Base-by-base conservation (phyloP, 2,888 invertebrate species). In the Drosophila subsilvestris region DNA sequence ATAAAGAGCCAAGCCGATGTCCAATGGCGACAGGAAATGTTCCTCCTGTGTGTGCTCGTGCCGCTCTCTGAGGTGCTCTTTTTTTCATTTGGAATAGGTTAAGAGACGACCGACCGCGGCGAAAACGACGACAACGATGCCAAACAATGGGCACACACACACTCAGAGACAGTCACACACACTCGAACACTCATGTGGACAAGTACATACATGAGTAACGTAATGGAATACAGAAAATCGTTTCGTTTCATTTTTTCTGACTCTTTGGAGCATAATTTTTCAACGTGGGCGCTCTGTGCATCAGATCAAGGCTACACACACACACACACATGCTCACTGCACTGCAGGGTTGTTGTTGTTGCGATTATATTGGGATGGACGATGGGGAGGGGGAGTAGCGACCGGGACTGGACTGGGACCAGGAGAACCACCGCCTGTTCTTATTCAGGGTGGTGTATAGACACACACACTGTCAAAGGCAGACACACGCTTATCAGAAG, bases 291-390 rank as follows among this genome's bases (percentile, higher is more conserved):
- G 51, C 62, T 37, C 37, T 37, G 37, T 37, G 37, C 37, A 37
- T 37, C 37, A 37, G 54, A 68, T 53, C 62, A 66, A 47, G 55
- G 32, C 25, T 42, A 60, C 63, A n/a, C 20, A 20, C 20, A 53
- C 54, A 68, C 27, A 51, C 18, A 20, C n/a, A 20, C 29, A 51
- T 10, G 42, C 14, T 12, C 67, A 20, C 43, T 63, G 37, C 37
- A 37, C 37, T 37, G 37, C 77, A 74, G 72, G 77, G 86, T 75
- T 75, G 66, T 69, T 75, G 66, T 69, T 83, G 51, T 79, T 70
- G 54, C 43, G 65, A 27, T 45, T 44, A 18, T 20, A 14, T 9
- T 42, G 63, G 18, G 32, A 45, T 32, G 12, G 32, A 12, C 14
- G 25, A 25, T 22, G 22, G 12, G 29, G 29, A 32, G 37, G 37